phyloP scores from a whole-genome alignment of 2,113 vertebrate species.

The Onychorhynchus coronatus region DNA sequence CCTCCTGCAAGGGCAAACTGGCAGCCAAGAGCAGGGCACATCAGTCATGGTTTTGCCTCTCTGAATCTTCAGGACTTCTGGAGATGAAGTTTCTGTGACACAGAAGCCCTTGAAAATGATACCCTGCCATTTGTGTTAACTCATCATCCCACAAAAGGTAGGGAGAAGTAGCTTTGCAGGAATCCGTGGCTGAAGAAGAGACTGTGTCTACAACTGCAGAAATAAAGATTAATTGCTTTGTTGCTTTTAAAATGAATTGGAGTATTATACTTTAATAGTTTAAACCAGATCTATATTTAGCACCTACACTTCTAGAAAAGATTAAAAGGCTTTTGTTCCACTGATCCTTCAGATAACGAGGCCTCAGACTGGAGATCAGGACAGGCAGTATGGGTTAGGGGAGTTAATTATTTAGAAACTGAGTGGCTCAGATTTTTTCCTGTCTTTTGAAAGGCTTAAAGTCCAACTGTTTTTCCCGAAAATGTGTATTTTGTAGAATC shows the following conservation, averaged over 20 bases:
- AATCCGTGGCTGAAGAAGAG: not conserved
- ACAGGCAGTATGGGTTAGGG: not conserved
- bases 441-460: not conserved
- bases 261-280: not conserved
- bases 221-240: not conserved
- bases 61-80: not conserved
- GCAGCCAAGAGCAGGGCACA: not conserved
- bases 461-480: not conserved
- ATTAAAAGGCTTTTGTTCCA: slow-evolving; percentile 5
- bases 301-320: not conserved
- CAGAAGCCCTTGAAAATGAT: not conserved
- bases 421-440: not conserved
- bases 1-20: not conserved
- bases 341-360: not conserved
- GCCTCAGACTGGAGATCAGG: not conserved
- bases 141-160: not conserved
- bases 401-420: not conserved
- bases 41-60: not conserved
- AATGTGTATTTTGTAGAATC: not conserved
- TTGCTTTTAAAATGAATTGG: not conserved
- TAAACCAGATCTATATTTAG: slow-evolving; percentile 23
- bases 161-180: not conserved
- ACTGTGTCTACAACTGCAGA: not conserved
- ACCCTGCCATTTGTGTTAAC: not conserved
- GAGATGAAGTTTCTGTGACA: not conserved